Evolutionary conservation across 2,797 vertebrate species (phyloP).

Genomic region (Poecilia wingei): DNA sequence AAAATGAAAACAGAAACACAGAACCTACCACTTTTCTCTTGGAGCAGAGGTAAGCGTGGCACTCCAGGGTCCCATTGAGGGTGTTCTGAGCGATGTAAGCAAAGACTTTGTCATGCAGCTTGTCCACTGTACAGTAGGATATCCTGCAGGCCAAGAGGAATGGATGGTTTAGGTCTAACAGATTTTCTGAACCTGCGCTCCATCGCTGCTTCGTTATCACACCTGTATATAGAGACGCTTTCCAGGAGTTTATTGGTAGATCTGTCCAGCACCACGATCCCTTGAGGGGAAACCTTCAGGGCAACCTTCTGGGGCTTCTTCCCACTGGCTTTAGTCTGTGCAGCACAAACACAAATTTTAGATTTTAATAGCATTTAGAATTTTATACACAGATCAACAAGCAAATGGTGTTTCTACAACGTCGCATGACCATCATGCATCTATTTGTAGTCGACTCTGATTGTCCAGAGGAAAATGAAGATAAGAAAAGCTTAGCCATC

Average conservation of each 20-base stretch:
- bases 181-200: neutral
- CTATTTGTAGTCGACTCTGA: constrained; percentile 1
- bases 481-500: neutral
- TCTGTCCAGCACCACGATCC: constrained; percentile 86
- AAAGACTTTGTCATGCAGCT: constrained; percentile 92
- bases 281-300: constrained; percentile 90
- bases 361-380: neutral
- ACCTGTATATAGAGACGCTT: constrained; percentile 97
- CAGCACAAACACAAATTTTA: neutral
- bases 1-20: neutral
- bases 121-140: constrained; percentile 97
- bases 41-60: constrained; percentile 93
- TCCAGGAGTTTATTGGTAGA: constrained; percentile 87
- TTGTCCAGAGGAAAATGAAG: neutral
- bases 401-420: neutral
- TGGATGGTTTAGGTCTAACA: constrained; percentile 30
- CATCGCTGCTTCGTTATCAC: constrained; percentile 14
- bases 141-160: constrained; percentile 81
- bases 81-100: constrained; percentile 95
- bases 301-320: constrained; percentile 93
- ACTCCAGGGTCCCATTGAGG: constrained; percentile 91
- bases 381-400: neutral
- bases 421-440: neutral
- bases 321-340: constrained; percentile 91
- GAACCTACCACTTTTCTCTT: constrained; percentile 92